Conservation (phyloP, 2,113 vertebrate genomes). For the Shinisaurus crocodilurus region DNA sequence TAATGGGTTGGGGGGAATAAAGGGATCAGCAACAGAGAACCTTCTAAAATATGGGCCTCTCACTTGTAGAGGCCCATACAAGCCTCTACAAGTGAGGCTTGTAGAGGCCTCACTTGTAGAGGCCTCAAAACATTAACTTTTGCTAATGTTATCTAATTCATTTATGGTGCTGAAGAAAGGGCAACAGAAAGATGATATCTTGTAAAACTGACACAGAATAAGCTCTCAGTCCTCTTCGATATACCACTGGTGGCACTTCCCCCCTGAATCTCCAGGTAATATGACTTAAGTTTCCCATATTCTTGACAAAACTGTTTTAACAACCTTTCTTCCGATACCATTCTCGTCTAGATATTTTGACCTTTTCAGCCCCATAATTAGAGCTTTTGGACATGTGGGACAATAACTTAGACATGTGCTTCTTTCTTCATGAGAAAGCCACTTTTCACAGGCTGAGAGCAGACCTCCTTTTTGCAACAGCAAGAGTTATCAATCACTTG, state of each 20-base stretch:
- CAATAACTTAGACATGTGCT: neutral
- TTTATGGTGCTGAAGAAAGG: neutral
- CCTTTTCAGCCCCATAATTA: slow-evolving; percentile 36
- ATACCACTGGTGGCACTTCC: slow-evolving; percentile 1
- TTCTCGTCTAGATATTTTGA: neutral
- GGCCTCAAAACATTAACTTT: too few relatives aligned
- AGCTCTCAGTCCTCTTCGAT: neutral
- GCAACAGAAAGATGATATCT: neutral
- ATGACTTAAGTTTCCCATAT: neutral
- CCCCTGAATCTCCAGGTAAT: neutral
- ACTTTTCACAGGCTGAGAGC: neutral
- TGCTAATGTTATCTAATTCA: neutral
- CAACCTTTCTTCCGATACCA: slow-evolving; percentile 13
- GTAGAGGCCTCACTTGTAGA: too few relatives aligned
- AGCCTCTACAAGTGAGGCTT: too few relatives aligned
- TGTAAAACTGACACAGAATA: neutral
- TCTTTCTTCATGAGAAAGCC: slow-evolving; percentile 2
- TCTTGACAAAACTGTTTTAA: slow-evolving; percentile 1
- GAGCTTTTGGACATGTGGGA: slow-evolving; percentile 13
- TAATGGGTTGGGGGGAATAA: slow-evolving; percentile 8
- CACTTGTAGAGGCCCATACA: slow-evolving; percentile 9
- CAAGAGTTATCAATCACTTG: slow-evolving; percentile 19
- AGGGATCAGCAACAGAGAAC: neutral
- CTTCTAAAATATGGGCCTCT: neutral
- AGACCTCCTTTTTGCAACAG: slow-evolving; percentile 10